Base-by-base conservation (phyloP, 2,888 invertebrate species). In the Tetheella fluctuosa region DNA sequence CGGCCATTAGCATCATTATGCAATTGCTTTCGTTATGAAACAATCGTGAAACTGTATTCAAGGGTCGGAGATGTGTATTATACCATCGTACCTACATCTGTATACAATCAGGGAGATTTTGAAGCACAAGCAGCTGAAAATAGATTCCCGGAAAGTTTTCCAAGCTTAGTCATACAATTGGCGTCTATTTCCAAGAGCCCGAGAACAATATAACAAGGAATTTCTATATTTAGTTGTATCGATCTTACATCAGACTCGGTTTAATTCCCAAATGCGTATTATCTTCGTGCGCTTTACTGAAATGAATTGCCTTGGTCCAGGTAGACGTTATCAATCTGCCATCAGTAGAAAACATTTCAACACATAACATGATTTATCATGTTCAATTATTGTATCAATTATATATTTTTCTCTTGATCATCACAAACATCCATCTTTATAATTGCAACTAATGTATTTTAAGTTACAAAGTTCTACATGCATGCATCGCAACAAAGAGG, bases 141-240 rank as follows among this genome's bases (percentile, higher is more conserved):
- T 55, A 55, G 55, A 55, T 34, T 4, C 55, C 55, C 17, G 55
- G 55, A 37, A 55, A 55, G 23, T 13, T 20, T 34, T 34, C 34
- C 17, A 34, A 55, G 55, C 55, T 55, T 55, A 55, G 23, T 55
- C 55, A 55, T 55, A 48, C 55, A 34, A 54, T 34, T 48, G 48
- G 42, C 20, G 54, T 54, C n/a, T 54, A 54, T 54, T 54, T 54
- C 7, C n/a, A 55, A 23, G 12, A 20, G 17, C 34, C 20, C n/a
- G 15, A 23, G 55, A 55, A 55, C 55, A 55, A 34, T 37, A 37
- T 23, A 55, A 54, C 2, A 13, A 37, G 34, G 34, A 12, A 48
- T 48, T 48, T 48, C 34, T 55, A 55, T 55, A 15, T 34, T 34
- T 55, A 55, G 55, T 4, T 20, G n/a, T 13, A 13, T 34, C n/a